A percentile compares a stretch with the other conserved stretches of the same genome.
phyloP scores from a whole-genome alignment of 2,888 invertebrate species.

The Epistrophella euchroma region DNA sequence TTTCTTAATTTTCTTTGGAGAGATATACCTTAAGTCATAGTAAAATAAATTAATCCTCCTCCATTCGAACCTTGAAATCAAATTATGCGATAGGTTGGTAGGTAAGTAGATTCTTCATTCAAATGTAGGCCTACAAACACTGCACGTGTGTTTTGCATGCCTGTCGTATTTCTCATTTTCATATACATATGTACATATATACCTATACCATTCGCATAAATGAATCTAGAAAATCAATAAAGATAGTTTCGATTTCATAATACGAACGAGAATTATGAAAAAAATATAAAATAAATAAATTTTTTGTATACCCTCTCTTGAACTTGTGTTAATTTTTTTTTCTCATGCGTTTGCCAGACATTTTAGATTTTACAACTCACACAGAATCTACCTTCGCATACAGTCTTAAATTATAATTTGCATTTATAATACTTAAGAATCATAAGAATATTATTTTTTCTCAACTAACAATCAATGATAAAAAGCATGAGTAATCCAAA shows the following conservation, averaged over 20 bases:
- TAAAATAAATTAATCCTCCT: conserved; percentile 26
- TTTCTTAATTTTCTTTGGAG: background rate
- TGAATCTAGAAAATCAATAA: conserved; percentile 68
- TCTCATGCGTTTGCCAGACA: background rate
- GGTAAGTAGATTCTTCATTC: background rate
- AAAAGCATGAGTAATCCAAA: conserved; percentile 50
- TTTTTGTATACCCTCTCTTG: conserved; percentile 1
- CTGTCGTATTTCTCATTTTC: conserved; percentile 20
- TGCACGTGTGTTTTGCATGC: conserved; percentile 1
- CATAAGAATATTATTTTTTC: conserved; percentile 4
- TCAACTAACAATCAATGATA: conserved; percentile 2
- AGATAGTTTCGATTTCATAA: conserved; percentile 33
- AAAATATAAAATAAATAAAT: conserved; percentile 27
- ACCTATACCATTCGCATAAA: conserved; percentile 25
- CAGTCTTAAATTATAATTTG: background rate
- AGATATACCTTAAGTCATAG: conserved; percentile 17
- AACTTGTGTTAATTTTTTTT: background rate
- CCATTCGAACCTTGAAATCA: conserved; percentile 13
- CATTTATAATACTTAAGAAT: background rate
- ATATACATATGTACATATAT: no score
- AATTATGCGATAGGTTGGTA: conserved; percentile 14
- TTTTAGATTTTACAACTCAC: background rate
- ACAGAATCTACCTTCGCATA: no score
- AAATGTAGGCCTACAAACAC: background rate
- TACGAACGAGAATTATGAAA: conserved; percentile 27